These are phyloP conservation scores for Gambusia holbrooki DNA, from an alignment of 2,113 vertebrate genomes.

Conservation along the genomic window DNA sequence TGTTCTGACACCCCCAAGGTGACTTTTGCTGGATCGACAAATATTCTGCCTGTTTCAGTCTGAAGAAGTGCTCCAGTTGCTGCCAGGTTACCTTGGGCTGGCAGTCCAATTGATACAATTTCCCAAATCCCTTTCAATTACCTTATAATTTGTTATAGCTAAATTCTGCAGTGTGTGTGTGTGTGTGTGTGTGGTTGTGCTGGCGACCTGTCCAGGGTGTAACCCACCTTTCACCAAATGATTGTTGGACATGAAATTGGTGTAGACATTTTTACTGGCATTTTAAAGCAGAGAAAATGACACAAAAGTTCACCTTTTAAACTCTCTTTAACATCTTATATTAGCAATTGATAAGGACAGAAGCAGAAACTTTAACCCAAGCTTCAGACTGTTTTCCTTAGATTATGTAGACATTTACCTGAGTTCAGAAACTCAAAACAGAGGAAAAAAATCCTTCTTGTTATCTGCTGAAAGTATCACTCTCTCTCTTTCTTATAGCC, in stretches of 20 bases:
- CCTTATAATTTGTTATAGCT: background rate
- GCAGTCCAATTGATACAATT: background rate
- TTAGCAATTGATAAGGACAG: background rate
- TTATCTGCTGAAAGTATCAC: too few relatives aligned
- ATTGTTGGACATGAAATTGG: background rate
- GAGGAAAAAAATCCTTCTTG: too few relatives aligned
- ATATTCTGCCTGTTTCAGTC: constrained; percentile 8
- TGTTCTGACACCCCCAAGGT: constrained; percentile 19
- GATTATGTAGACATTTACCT: background rate
- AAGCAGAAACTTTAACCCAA: background rate
- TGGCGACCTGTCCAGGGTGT: too few relatives aligned
- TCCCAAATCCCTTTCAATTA: background rate
- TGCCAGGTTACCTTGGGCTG: constrained; percentile 2
- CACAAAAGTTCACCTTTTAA: background rate
- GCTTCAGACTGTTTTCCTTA: background rate
- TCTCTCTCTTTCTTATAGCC: too few relatives aligned
- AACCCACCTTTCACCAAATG: too few relatives aligned
- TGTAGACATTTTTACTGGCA: background rate
- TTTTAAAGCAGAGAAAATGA: background rate
- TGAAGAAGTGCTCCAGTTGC: background rate
- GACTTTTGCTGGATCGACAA: constrained; percentile 10
- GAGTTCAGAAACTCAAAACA: background rate
- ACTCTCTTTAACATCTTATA: background rate
- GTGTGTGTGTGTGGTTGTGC: too few relatives aligned
- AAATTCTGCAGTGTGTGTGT: background rate